Percentiles rank a stretch among this genome's conserved stretches.
These are phyloP conservation scores for Melanerpes aurifrons DNA, from an alignment of 2,113 vertebrate genomes.

Conservation along the genomic window DNA sequence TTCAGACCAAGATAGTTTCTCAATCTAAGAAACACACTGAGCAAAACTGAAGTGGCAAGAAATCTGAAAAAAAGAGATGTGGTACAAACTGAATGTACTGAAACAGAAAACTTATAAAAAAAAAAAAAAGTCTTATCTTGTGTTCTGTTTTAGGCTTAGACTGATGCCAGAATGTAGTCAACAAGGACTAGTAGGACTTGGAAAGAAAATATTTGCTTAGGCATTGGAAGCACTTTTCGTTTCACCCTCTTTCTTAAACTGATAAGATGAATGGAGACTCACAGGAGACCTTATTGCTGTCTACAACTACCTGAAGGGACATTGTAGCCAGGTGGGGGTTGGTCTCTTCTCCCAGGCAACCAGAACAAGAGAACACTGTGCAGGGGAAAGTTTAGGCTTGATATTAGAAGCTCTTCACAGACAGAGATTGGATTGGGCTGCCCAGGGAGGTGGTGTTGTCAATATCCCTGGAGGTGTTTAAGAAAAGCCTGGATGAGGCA, in stretches of 20 bases:
- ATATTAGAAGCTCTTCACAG: no score
- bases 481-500: no score
- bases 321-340: no score
- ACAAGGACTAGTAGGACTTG: background rate
- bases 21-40: accelerated
- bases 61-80: background rate
- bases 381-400: no score
- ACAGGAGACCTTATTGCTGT: no score
- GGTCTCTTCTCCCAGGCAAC: no score
- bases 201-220: constrained; percentile 6
- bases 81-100: constrained; percentile 24
- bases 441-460: no score
- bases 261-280: no score
- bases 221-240: background rate
- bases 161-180: background rate
- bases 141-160: constrained; percentile 4
- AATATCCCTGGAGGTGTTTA: no score
- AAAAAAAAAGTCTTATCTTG: background rate
- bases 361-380: no score
- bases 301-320: no score
- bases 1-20: background rate
- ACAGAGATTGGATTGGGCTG: no score
- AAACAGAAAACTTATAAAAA: background rate
- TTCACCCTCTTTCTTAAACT: background rate
- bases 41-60: background rate